Base-by-base conservation (phyloP, 2,888 invertebrate species). In the Macrophya alboannulata region DNA sequence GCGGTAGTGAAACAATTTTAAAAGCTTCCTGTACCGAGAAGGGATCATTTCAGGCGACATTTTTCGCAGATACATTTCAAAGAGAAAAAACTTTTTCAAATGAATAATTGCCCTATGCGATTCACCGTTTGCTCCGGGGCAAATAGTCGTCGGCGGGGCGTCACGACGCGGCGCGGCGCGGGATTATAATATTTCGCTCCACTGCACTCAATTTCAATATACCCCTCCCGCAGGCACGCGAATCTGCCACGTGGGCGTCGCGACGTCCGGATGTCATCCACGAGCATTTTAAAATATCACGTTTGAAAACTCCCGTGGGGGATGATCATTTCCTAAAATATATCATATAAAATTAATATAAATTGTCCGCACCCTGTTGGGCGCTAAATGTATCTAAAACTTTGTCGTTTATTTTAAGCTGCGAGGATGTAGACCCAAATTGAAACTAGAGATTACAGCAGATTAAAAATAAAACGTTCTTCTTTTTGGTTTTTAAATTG, bases 171-270 rank as follows among this genome's bases (percentile, higher is more conserved):
- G 59, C 62, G 81, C 81, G 81, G 59, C 40, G 81, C 86, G 87
- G 89, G 91, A 92, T 92, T 92, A 92, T 92, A 92, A 92, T 92
- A 92, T 91, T 92, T 91, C 92, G 92, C 92, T 88, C 91, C 90
- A 89, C 91, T 92, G 92, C 89, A 88, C 92, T 89, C 92, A 92
- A 92, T 92, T 91, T 92, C 92, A 92, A 92, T 92, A 88, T 91
- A 88, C 89, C 89, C 48, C 40, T 51, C 25, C 55, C 77, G 55
- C 81, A 40, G 40, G 40, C 21, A 17, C 62, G 62, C 21, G 25
- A 43, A 59, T 81, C 40, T 65, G 81, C 81, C 59, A 81, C 81
- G 81, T 81, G 81, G 81, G 77, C 51, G 55, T 12, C 76, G 12
- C 76, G 17, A 77, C 31, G 77, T 55, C 51, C 48, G 51, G 77